Conservation (phyloP, 2,888 invertebrate genomes). For the Lepidocyrtinus sp. region DNA sequence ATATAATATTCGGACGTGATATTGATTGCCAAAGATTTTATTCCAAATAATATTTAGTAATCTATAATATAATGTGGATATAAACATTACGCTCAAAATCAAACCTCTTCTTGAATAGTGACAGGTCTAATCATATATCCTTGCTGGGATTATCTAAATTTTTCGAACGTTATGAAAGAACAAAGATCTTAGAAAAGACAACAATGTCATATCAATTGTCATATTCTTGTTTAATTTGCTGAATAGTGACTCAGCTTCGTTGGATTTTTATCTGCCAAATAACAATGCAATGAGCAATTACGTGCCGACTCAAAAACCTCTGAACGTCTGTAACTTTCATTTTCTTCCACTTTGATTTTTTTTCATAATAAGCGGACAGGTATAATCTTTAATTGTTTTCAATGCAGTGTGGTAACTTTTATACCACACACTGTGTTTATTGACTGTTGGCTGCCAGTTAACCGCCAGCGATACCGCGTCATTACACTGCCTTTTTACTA, state of each 20-base stretch:
- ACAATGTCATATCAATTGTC: not conserved
- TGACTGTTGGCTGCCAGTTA: not conserved
- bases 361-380: not conserved
- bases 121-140: not conserved
- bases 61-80: not conserved
- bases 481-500: not conserved
- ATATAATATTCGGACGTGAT: no score
- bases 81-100: not conserved
- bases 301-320: not conserved
- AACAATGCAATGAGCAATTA: not conserved
- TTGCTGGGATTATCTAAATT: not conserved
- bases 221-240: not conserved
- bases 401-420: not conserved
- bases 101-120: not conserved
- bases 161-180: not conserved
- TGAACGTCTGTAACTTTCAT: not conserved
- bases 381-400: not conserved
- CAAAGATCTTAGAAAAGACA: not conserved
- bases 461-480: not conserved
- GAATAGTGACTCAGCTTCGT: not conserved
- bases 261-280: not conserved
- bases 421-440: not conserved
- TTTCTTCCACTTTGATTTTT: not conserved
- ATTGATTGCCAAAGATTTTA: no score
- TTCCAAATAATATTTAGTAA: not conserved